Evolutionary conservation across 1,140 invertebrate genomes (phyloP).

Genomic region (Trichoplusia ni): DNA sequence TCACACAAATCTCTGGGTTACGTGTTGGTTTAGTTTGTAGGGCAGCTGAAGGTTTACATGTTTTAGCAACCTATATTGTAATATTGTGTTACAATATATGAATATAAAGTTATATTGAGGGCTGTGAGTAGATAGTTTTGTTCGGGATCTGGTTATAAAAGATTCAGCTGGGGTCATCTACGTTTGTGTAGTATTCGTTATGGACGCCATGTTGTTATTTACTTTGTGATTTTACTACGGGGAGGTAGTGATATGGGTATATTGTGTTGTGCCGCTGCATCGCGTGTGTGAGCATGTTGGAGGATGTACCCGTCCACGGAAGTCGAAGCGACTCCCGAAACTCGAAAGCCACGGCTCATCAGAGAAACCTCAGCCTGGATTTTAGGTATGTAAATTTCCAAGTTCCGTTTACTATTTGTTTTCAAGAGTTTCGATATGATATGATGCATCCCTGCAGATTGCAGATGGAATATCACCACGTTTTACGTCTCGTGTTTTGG

Average conservation of each 20-base stretch:
- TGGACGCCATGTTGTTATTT: slow-evolving; percentile 79
- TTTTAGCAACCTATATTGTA: no score
- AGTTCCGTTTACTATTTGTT: slow-evolving; percentile 10
- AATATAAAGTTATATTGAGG: slow-evolving; percentile 28
- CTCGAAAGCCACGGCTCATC: slow-evolving; percentile 60
- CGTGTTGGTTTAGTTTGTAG: slow-evolving; percentile 24
- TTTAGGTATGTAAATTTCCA: slow-evolving; percentile 60
- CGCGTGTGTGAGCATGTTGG: slow-evolving; percentile 75
- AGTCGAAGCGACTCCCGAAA: slow-evolving; percentile 61
- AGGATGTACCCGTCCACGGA: slow-evolving; percentile 76
- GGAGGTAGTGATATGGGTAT: slow-evolving; percentile 70
- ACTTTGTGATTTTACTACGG: slow-evolving; percentile 60
- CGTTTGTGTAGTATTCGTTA: slow-evolving; percentile 41
- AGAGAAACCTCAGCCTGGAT: slow-evolving; percentile 75
- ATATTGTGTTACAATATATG: slow-evolving; percentile 12
- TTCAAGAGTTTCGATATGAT: not conserved
- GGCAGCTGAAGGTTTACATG: slow-evolving; percentile 18
- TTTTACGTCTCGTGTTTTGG: not conserved
- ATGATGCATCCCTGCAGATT: no score
- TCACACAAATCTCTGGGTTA: slow-evolving; percentile 24
- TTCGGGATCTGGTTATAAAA: slow-evolving; percentile 11
- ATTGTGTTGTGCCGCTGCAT: slow-evolving; percentile 58
- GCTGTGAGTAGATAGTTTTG: slow-evolving; percentile 48
- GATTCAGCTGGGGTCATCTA: slow-evolving; percentile 23
- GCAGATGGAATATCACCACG: not conserved